These are phyloP conservation scores for Adelphocoris suturalis DNA, from an alignment of 2,888 invertebrate genomes.

Conservation along the genomic window DNA sequence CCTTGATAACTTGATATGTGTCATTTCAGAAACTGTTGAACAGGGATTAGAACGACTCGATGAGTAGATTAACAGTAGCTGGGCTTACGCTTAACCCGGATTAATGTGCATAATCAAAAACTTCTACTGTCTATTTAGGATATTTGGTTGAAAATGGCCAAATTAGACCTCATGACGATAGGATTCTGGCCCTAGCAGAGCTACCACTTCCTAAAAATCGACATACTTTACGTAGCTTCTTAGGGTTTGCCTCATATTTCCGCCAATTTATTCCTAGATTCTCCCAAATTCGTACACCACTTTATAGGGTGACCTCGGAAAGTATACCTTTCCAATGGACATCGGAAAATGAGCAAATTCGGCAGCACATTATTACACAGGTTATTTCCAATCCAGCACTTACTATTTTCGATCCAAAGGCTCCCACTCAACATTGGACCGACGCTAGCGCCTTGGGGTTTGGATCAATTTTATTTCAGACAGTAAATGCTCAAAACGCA, in stretches of 20 bases:
- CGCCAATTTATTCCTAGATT: not conserved
- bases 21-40: no score
- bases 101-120: no score
- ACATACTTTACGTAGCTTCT: not conserved
- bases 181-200: not conserved
- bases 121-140: constrained; percentile 13
- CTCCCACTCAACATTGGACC: not conserved
- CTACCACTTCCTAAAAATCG: not conserved
- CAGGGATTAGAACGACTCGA: no score
- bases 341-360: not conserved
- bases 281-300: not conserved
- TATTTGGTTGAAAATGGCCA: not conserved
- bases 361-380: not conserved
- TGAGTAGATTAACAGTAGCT: no score
- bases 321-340: not conserved
- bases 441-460: no score
- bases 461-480: no score
- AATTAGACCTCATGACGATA: not conserved
- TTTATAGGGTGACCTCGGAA: not conserved
- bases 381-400: not conserved
- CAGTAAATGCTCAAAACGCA: no score
- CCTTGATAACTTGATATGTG: no score
- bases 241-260: constrained; percentile 2
- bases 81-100: no score
- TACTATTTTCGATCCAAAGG: constrained; percentile 35